Percentiles rank a stretch among this genome's conserved stretches.
Evolutionary conservation across 2,888 invertebrate species (phyloP).

Genomic region (Heliconius charithonia): DNA sequence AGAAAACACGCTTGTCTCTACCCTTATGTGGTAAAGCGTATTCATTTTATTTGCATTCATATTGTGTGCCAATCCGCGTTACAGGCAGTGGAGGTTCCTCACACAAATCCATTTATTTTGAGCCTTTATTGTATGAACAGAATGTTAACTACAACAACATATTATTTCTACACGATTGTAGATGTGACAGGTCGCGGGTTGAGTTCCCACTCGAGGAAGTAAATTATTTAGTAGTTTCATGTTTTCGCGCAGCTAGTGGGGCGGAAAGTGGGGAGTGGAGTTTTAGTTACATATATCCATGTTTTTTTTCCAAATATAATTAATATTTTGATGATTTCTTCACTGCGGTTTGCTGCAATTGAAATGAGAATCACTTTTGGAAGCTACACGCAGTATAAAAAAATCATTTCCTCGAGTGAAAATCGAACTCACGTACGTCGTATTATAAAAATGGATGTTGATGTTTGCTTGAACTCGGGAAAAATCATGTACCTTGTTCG

Average conservation of each 20-base stretch:
- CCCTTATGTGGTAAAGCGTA: neutral
- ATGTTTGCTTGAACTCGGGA: too few species aligned
- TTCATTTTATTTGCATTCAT: constrained; percentile 38
- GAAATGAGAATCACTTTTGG: too few species aligned
- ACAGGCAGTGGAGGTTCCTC: neutral
- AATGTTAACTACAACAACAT: neutral
- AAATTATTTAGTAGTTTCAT: neutral
- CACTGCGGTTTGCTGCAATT: too few species aligned
- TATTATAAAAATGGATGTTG: too few species aligned
- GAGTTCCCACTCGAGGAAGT: neutral
- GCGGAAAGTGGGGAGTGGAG: too few species aligned
- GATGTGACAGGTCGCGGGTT: neutral
- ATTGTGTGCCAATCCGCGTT: constrained; percentile 18
- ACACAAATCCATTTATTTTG: constrained; percentile 9
- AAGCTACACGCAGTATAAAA: too few species aligned
- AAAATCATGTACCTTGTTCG: too few species aligned
- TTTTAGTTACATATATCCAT: too few species aligned
- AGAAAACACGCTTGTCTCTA: neutral
- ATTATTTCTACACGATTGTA: neutral
- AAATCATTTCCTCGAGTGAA: too few species aligned
- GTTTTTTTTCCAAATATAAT: too few species aligned
- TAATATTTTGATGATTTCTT: too few species aligned
- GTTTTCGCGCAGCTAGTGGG: neutral
- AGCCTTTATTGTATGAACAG: neutral
- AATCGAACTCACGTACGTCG: too few species aligned